phyloP scores from a whole-genome alignment of 2,797 vertebrate genomes.

The Anas capensis region DNA sequence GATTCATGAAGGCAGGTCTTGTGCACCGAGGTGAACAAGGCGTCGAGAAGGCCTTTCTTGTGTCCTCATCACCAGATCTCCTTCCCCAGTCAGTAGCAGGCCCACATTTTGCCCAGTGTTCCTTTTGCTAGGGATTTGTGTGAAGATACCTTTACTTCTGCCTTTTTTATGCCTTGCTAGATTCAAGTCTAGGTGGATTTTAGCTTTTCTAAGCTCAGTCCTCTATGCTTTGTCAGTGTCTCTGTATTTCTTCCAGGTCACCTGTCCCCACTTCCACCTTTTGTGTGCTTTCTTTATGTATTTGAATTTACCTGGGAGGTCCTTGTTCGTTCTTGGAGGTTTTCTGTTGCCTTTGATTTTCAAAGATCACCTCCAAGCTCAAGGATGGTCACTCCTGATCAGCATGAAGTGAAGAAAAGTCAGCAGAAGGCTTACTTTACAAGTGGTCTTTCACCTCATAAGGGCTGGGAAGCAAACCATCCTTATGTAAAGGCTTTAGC shows the following conservation, averaged over 20 bases:
- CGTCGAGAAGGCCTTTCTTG: background rate
- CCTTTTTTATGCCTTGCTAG: background rate
- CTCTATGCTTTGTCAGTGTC: background rate
- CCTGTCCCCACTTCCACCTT: background rate
- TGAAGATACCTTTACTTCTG: background rate
- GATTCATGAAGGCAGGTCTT: background rate
- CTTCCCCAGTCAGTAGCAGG: background rate
- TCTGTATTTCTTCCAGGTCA: background rate
- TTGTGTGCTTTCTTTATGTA: background rate
- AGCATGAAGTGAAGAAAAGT: background rate
- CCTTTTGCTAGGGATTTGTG: background rate
- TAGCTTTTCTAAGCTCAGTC: background rate
- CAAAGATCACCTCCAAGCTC: background rate
- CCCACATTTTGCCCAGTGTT: background rate
- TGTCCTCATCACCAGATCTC: background rate
- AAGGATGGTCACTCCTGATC: background rate
- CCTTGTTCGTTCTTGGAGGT: background rate
- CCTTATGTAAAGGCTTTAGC: background rate
- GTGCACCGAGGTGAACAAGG: background rate
- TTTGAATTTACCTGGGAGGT: background rate
- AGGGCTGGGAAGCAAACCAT: background rate
- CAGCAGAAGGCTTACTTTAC: background rate
- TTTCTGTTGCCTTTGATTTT: background rate
- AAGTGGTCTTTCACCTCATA: background rate
- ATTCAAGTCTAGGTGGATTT: background rate